Evolutionary conservation across 1,140 invertebrate species (phyloP).

Genomic region (Habropoda laboriosa): DNA sequence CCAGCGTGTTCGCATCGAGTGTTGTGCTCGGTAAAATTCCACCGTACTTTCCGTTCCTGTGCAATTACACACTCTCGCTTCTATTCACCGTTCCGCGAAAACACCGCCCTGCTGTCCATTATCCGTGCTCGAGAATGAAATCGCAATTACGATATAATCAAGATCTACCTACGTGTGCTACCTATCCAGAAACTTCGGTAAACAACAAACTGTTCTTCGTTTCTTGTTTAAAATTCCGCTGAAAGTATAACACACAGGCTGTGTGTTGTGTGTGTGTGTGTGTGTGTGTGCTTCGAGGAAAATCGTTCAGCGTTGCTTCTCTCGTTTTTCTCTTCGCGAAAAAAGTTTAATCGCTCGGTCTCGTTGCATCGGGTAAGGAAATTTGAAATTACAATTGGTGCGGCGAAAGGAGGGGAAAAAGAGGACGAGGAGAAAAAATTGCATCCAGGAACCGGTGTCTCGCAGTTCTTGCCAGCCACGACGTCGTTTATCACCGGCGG

Average conservation of each 20-base stretch:
- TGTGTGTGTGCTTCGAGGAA: background rate
- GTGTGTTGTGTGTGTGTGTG: too few species aligned
- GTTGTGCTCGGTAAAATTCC: background rate
- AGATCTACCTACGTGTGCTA: background rate
- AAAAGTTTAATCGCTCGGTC: conserved; percentile 25
- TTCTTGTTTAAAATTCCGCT: background rate
- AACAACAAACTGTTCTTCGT: background rate
- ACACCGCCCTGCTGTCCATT: background rate
- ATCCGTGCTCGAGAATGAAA: background rate
- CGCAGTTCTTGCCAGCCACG: conserved; percentile 5
- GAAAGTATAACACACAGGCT: too few species aligned
- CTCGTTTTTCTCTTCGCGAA: background rate
- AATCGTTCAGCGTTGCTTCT: background rate
- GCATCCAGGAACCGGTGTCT: background rate
- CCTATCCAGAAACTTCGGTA: background rate
- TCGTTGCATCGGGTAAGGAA: background rate
- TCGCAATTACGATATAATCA: background rate
- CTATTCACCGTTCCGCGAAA: background rate
- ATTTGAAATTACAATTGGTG: conserved; percentile 35
- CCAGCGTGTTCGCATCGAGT: background rate
- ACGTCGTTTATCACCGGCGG: conserved; percentile 46
- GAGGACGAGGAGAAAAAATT: background rate
- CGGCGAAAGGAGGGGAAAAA: background rate
- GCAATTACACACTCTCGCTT: background rate
- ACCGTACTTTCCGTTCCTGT: background rate